Conservation (phyloP, 2,113 vertebrate species). For the Cynocephalus volans region DNA sequence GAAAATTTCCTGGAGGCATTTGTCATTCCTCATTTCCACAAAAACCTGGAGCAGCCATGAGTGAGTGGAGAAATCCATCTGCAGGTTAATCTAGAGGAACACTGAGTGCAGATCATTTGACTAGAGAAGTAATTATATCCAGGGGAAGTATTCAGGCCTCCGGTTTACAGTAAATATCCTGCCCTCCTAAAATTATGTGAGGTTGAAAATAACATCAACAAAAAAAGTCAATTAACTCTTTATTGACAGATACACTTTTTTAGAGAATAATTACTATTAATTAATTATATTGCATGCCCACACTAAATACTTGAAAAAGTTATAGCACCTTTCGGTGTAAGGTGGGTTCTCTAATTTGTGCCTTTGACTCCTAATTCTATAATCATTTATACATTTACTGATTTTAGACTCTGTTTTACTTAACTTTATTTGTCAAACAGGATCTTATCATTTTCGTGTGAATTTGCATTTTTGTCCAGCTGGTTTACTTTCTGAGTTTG, state of each 20-base stretch:
- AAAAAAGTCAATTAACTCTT: constrained; percentile 41
- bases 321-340: not conserved
- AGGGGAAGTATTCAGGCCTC: not conserved
- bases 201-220: constrained; percentile 55
- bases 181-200: constrained; percentile 9
- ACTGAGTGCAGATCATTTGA: not conserved
- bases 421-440: constrained; percentile 73
- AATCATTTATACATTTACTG: constrained; percentile 55
- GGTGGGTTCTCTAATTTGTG: not conserved
- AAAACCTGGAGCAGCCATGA: not conserved
- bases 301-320: not conserved
- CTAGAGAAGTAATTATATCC: not conserved
- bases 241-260: constrained; percentile 23
- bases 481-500: constrained; percentile 52
- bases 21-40: constrained; percentile 58
- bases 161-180: not conserved
- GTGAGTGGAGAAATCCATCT: constrained; percentile 54
- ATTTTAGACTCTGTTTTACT: constrained; percentile 62
- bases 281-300: not conserved
- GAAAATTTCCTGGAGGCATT: constrained; percentile 65
- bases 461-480: constrained; percentile 48
- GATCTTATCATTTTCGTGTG: constrained; percentile 55
- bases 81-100: constrained; percentile 65
- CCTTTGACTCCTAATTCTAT: not conserved
- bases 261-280: not conserved